A percentile compares a stretch with the other conserved stretches of the same genome.
Evolutionary conservation across 1,140 invertebrate genomes (phyloP).

Genomic region (Nixonia krombeini): DNA sequence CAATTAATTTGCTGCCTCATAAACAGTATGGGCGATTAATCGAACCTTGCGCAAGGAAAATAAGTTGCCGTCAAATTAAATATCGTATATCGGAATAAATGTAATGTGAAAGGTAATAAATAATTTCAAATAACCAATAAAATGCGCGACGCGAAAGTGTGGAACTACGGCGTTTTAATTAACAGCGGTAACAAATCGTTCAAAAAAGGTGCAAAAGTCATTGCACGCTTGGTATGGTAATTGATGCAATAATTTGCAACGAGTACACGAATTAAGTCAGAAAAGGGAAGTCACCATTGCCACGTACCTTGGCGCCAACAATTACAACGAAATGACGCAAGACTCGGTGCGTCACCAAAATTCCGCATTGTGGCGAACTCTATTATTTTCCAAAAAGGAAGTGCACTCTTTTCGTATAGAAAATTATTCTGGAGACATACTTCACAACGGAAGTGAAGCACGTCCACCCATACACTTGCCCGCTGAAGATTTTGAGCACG

Average conservation of each 20-base stretch:
- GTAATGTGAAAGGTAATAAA: no score
- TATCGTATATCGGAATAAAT: no score
- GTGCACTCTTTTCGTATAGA: conserved; percentile 21
- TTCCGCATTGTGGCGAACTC: conserved; percentile 59
- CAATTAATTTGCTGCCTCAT: no score
- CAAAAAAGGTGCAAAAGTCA: conserved; percentile 22
- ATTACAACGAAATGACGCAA: conserved; percentile 62
- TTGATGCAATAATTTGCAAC: conserved; percentile 35
- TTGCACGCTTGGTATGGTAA: conserved; percentile 26
- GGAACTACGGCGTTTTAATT: no score
- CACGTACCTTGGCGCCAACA: conserved; percentile 52
- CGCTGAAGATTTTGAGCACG: conserved; percentile 11
- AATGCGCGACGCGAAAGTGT: no score
- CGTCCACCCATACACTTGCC: conserved; percentile 10
- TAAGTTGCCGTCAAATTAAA: no score
- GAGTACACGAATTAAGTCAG: conserved; percentile 29
- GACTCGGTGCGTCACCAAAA: conserved; percentile 60
- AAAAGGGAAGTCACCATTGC: conserved; percentile 62
- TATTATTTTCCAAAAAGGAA: conserved; percentile 60
- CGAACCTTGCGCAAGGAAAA: no score
- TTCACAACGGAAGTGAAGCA: conserved; percentile 23
- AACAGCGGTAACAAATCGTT: conserved; percentile 11
- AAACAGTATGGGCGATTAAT: no score
- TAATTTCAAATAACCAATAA: no score
- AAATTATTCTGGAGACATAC: conserved; percentile 39